Base-by-base conservation (phyloP, 2,797 vertebrate genomes). In the Chelon auratus region DNA sequence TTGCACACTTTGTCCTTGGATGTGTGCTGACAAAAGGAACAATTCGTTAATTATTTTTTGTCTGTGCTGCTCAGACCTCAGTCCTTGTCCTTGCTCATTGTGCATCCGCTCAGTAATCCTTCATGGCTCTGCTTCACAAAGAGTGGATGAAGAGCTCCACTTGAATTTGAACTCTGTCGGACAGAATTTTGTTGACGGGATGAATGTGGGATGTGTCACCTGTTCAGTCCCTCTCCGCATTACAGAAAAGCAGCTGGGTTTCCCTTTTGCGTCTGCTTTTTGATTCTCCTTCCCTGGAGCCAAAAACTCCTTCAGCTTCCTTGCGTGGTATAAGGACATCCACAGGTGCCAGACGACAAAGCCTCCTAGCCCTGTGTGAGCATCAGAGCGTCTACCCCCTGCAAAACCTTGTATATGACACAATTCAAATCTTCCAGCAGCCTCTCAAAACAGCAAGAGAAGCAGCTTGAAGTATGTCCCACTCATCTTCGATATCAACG, bases 311-410 rank as follows among this genome's bases (percentile, higher is more conserved):
- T 54, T 60, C 40, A 61, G 61, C 18, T 18, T 78, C 64, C 15
- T 24, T 30, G 1, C 63, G n/a, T 57, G 76, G 68, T 77, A 8
- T 71, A 60, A 72, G 74, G 63, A 75, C 70, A 48, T 66, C 82
- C 78, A 69, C 83, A 60, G 54, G 60, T 87, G 75, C 85, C 77
- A 80, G 64, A 84, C 70, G 37, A 82, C 63, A 9, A 17, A 71
- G 71, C 56, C 77, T 85, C 9, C 2, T 62, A 62, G 71, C 50
- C 9, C 20, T 5, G 37, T 36, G 42, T 73, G 62, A 72, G 80
- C 81, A 77, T 61, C 47, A 2, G 71, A 78, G 54, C 43, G 63
- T 87, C 68, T 80, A 5, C 71, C 30, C 65, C 59, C 51, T 48
- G 56, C 53, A n/a, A 63, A 76, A 75, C 60, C 57, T 76, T 18